Evolutionary conservation across 2,797 vertebrate species (phyloP).

Genomic region (Manis javanica): DNA sequence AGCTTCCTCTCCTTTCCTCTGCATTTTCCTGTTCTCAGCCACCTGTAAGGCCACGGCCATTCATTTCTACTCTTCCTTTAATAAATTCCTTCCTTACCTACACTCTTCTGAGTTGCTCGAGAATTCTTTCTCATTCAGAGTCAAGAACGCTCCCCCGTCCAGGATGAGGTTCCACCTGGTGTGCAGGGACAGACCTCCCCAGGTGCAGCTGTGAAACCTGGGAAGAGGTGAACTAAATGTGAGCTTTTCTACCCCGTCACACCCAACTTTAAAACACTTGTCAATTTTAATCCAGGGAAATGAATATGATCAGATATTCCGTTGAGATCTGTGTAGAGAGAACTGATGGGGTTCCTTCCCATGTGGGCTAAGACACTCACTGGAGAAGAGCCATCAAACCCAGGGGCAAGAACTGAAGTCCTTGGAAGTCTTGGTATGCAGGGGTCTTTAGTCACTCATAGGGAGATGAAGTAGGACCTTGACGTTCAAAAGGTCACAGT

Average conservation of each 20-base stretch:
- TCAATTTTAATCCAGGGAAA: background rate
- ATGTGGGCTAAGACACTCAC: background rate
- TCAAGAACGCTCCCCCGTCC: no score
- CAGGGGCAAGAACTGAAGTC: background rate
- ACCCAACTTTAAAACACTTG: background rate
- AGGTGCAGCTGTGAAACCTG: background rate
- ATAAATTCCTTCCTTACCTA: no score
- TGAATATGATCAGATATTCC: background rate
- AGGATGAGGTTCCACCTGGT: no score
- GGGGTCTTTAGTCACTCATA: background rate
- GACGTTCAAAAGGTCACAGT: background rate
- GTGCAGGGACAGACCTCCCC: no score
- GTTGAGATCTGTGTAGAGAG: background rate
- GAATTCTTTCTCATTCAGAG: no score
- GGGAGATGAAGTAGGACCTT: background rate
- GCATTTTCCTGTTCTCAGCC: no score
- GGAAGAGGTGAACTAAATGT: background rate
- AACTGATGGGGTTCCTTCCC: fast-evolving
- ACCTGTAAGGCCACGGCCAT: no score
- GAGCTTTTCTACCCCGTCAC: background rate
- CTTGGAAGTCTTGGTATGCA: background rate
- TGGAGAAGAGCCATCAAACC: background rate
- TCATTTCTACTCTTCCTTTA: no score
- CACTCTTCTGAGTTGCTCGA: no score
- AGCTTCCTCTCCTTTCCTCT: no score